Evolutionary conservation across 2,888 invertebrate genomes (phyloP), one percentile per base, ranked within the genome.

Genomic region (Hypomecis atomaria): DNA sequence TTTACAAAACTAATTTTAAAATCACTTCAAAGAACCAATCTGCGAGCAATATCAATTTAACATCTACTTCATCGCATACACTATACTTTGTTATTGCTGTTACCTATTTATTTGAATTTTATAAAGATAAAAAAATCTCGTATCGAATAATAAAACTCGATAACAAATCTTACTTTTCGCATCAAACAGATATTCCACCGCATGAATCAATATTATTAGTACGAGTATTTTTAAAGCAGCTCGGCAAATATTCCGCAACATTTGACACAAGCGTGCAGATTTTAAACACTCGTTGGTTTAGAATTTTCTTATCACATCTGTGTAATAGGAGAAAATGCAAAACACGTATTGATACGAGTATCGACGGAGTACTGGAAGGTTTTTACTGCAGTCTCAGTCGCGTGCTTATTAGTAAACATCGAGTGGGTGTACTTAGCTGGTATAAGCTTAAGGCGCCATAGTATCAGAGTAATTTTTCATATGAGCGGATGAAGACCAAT

Each of bases 91-190:
- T 42, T 47, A 62, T 59, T 53, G 23, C 53, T 10, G 4, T 7
- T 40, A 47, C 33, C 10, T 40, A 47, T 11, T 45, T 42, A 42
- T 37, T 37, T 8, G 4, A 47, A 38, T 50, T 23, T 13, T 23
- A 42, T 33, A 23, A 5, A 56, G 7, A 44, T 36, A n/a, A n/a
- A n/a, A n/a, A n/a, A n/a, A 42, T 49, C 40, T 33, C 38, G n/a
- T 5, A 38, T 38, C 0, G 6, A 34, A 40, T 0, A 43, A 13
- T 23, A 44, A 56, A 57, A 53, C 7, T 8, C 6, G 48, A 42
- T 13, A 53, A 47, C 4, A 48, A 58, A 54, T 59, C 58, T 63
- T 64, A 64, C 59, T 45, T 55, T 38, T 56, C 8, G 34, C 23
- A 6, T 34, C 34, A 37, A 13, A 38, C 1, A 40, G 36, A 56